Evolutionary conservation across 2,113 vertebrate genomes (phyloP).

Genomic region (Clarias batrachus): DNA sequence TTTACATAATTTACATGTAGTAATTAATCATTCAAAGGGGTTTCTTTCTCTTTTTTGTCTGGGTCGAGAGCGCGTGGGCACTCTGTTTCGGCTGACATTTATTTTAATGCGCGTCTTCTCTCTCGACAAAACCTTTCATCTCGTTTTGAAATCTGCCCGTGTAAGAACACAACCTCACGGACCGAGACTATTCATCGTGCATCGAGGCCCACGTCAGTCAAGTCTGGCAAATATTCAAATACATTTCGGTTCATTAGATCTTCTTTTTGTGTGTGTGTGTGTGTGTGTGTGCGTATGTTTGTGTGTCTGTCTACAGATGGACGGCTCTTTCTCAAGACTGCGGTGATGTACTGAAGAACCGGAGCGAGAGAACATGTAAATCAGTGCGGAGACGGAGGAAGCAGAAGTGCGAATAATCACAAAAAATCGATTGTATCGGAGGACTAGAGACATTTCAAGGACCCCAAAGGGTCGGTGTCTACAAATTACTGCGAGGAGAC

Average conservation of each 20-base stretch:
- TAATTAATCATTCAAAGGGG: slow-evolving; percentile 99
- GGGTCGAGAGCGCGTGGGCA: slow-evolving; percentile 43
- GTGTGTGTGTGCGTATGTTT: not conserved
- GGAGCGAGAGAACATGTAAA: slow-evolving; percentile 34
- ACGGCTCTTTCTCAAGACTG: slow-evolving; percentile 93
- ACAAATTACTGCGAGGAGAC: slow-evolving; percentile 52
- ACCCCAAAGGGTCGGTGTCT: slow-evolving; percentile 34
- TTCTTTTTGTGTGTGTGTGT: slow-evolving; percentile 2
- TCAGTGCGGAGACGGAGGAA: slow-evolving; percentile 49
- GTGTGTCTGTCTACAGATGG: slow-evolving; percentile 80
- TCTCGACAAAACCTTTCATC: slow-evolving; percentile 89
- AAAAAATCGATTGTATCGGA: slow-evolving; percentile 52
- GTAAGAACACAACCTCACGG: slow-evolving; percentile 74
- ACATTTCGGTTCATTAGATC: slow-evolving; percentile 24
- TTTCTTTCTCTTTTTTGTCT: slow-evolving; percentile 84
- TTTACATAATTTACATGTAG: slow-evolving; percentile 99
- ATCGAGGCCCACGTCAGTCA: slow-evolving; percentile 42
- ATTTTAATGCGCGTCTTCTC: slow-evolving; percentile 85
- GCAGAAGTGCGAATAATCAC: slow-evolving; percentile 67
- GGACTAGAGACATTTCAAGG: slow-evolving; percentile 46
- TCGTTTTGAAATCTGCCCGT: slow-evolving; percentile 83
- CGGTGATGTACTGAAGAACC: slow-evolving; percentile 87
- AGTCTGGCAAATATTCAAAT: slow-evolving; percentile 33
- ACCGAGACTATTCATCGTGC: slow-evolving; percentile 43
- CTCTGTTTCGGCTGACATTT: slow-evolving; percentile 83